Evolutionary conservation across 2,113 vertebrate genomes (phyloP).

Genomic region (Sylvia atricapilla): DNA sequence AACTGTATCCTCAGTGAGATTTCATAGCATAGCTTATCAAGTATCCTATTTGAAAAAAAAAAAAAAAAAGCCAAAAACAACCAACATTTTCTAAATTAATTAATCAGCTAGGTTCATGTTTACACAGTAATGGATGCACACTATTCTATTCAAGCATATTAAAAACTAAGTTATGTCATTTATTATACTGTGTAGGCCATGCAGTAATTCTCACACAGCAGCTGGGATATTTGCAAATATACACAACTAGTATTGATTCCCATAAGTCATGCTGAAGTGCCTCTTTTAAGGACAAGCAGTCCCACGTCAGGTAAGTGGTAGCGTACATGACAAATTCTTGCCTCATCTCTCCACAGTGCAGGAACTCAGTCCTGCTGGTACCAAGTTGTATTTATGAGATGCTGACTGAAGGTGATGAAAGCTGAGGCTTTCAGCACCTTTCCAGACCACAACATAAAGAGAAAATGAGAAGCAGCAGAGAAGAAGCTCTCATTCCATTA

Average conservation of each 20-base stretch:
- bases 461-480: neutral
- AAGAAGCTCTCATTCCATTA: neutral
- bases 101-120: neutral
- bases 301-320: neutral
- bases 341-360: neutral
- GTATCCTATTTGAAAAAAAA: neutral
- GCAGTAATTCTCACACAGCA: neutral
- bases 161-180: neutral
- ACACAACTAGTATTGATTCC: neutral
- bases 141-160: neutral
- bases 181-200: neutral
- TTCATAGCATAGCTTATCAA: neutral
- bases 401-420: neutral
- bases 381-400: neutral
- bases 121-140: neutral
- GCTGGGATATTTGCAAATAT: neutral
- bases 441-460: neutral
- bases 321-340: neutral
- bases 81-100: neutral
- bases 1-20: neutral
- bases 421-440: neutral
- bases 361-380: neutral
- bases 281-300: neutral
- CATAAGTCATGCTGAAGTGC: neutral
- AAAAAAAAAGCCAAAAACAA: too few species aligned